Conservation (phyloP, 2,113 vertebrate species). For the Fukomys damarensis region DNA sequence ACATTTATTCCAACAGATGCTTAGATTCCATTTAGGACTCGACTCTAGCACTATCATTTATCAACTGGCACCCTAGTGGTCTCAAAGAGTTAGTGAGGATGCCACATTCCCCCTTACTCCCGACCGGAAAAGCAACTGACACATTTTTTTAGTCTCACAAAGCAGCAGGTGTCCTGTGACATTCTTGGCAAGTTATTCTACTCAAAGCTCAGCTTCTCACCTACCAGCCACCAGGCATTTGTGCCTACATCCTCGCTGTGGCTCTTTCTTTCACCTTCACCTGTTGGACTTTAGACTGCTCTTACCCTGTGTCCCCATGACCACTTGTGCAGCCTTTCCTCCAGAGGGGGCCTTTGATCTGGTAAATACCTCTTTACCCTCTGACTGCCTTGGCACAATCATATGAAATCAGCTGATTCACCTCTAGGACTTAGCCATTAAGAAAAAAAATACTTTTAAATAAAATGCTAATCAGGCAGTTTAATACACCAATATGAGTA, state of each 20-base stretch:
- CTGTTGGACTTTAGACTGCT: background rate
- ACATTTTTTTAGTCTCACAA: background rate
- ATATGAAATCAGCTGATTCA: background rate
- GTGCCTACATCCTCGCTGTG: background rate
- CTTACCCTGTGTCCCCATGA: slow-evolving; percentile 6
- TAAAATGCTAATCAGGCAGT: background rate
- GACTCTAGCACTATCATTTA: background rate
- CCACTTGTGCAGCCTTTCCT: background rate
- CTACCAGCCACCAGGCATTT: background rate
- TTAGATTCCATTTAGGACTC: background rate
- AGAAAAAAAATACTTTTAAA: slow-evolving; percentile 7
- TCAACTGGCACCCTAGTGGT: slow-evolving; percentile 37
- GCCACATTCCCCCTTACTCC: background rate
- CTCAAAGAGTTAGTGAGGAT: slow-evolving; percentile 37
- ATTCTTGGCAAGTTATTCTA: background rate
- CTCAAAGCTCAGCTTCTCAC: background rate
- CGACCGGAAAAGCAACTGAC: background rate
- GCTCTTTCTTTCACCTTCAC: background rate
- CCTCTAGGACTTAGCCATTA: background rate
- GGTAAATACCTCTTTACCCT: slow-evolving; percentile 23
- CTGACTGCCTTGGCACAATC: background rate
- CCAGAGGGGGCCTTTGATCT: slow-evolving; percentile 33
- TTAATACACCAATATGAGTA: background rate
- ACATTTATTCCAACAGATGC: slow-evolving; percentile 20
- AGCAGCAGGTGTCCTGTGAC: background rate